phyloP scores from a whole-genome alignment of 2,797 vertebrate genomes.

The Antennarius maculatus region DNA sequence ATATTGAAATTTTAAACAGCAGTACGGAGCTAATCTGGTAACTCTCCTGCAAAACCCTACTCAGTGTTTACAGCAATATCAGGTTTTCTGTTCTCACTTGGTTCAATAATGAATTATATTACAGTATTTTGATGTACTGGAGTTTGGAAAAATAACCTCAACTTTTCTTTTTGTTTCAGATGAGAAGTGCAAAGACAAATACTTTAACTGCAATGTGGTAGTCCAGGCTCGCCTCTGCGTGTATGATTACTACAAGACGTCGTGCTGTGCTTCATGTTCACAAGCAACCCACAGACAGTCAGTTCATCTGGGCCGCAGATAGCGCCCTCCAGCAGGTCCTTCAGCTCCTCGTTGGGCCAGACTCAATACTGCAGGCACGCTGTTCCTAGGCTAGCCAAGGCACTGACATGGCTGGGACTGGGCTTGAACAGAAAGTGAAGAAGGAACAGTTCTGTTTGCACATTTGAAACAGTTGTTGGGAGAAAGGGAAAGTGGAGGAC shows the following conservation, averaged over 20 bases:
- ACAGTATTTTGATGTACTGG: neutral
- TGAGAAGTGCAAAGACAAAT: conserved; percentile 93
- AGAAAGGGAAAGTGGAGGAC: conserved; percentile 28
- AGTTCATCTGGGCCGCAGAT: conserved; percentile 83
- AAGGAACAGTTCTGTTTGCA: conserved; percentile 45
- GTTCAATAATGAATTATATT: neutral
- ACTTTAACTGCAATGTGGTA: conserved; percentile 97
- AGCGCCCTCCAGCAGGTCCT: conserved; percentile 62
- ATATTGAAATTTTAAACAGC: neutral
- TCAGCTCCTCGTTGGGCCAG: conserved; percentile 28
- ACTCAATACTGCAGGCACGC: conserved; percentile 35
- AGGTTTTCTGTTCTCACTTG: neutral
- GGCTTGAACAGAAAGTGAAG: conserved; percentile 41
- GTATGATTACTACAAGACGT: conserved; percentile 93
- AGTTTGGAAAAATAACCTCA: neutral
- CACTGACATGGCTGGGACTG: conserved; percentile 35
- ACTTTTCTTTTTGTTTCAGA: conserved; percentile 76
- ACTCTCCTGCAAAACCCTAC: neutral
- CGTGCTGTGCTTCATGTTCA: conserved; percentile 91
- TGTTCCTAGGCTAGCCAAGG: conserved; percentile 29
- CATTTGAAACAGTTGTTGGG: conserved; percentile 33
- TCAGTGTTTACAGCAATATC: neutral
- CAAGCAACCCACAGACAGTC: conserved; percentile 83
- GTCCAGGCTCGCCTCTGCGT: conserved; percentile 97
- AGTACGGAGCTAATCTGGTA: neutral